These are phyloP conservation scores for Drosophila koepferae DNA, from an alignment of 2,888 invertebrate species.

Conservation along the genomic window DNA sequence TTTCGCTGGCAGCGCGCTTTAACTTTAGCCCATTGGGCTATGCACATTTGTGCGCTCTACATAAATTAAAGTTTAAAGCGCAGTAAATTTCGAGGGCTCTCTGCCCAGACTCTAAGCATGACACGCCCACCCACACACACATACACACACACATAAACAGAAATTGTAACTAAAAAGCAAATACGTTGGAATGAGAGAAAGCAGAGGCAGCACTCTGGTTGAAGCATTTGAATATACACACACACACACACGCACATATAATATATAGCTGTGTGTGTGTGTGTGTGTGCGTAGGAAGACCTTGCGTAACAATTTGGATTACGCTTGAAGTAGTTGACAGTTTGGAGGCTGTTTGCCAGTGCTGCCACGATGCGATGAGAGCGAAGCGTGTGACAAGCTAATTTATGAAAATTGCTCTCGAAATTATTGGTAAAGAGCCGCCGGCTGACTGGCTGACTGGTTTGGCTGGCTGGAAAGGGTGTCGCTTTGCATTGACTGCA, in stretches of 20 bases:
- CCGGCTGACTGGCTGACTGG: slow-evolving; percentile 1
- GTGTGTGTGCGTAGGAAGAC: slow-evolving; percentile 38
- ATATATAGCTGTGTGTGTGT: neutral
- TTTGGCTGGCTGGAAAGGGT: slow-evolving; percentile 15
- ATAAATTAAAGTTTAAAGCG: slow-evolving; percentile 80
- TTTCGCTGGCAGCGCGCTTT: slow-evolving; percentile 62
- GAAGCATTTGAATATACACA: slow-evolving; percentile 29
- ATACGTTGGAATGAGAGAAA: slow-evolving; percentile 1
- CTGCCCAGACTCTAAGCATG: slow-evolving; percentile 16
- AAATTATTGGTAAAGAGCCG: slow-evolving; percentile 73
- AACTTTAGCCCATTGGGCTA: slow-evolving; percentile 48
- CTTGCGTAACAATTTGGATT: slow-evolving; percentile 79
- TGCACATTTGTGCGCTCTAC: slow-evolving; percentile 51
- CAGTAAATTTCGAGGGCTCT: slow-evolving; percentile 57
- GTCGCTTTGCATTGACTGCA: slow-evolving; percentile 18
- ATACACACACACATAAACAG: slow-evolving; percentile 15
- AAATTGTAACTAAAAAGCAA: slow-evolving; percentile 58
- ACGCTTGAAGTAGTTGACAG: slow-evolving; percentile 76
- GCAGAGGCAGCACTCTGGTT: neutral
- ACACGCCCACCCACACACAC: slow-evolving; percentile 23
- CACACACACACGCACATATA: slow-evolving; percentile 3
- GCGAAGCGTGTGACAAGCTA: slow-evolving; percentile 60
- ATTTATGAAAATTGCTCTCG: slow-evolving; percentile 79
- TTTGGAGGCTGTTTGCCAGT: slow-evolving; percentile 23
- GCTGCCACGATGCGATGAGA: slow-evolving; percentile 1